These are phyloP conservation scores for Balearica regulorum DNA, from an alignment of 2,797 vertebrate species.

Conservation along the genomic window DNA sequence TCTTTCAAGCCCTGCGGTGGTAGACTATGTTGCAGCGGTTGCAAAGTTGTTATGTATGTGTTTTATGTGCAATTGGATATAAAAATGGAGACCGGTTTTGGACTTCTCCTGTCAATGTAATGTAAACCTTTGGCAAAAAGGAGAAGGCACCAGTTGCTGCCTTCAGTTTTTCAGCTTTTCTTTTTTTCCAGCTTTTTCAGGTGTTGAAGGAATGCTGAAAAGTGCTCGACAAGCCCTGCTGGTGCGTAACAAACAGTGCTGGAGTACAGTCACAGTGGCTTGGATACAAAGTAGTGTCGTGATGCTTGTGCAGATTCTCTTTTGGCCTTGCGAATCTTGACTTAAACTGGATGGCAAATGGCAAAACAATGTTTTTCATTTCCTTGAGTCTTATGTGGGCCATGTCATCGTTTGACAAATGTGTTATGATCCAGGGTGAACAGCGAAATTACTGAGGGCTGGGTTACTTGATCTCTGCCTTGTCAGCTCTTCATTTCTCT, in stretches of 20 bases:
- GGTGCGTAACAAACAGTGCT: background rate
- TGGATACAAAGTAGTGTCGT: background rate
- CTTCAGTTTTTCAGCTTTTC: background rate
- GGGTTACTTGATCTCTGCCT: background rate
- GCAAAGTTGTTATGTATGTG: background rate
- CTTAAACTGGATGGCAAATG: background rate
- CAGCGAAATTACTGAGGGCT: background rate
- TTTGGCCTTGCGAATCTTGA: background rate
- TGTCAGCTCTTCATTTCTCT: background rate
- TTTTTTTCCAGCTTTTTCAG: background rate
- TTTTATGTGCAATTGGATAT: background rate
- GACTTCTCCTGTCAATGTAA: background rate
- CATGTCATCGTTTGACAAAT: background rate
- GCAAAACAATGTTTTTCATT: background rate
- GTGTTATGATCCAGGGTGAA: background rate
- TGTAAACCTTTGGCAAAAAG: background rate
- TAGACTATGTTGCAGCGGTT: background rate
- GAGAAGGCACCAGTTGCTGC: background rate
- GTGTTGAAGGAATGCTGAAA: background rate
- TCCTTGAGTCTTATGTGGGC: background rate
- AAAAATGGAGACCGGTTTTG: background rate
- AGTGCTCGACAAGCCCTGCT: background rate
- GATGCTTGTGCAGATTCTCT: background rate
- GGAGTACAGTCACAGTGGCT: background rate
- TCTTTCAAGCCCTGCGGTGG: background rate